Percentiles rank a stretch among this genome's conserved stretches.
Evolutionary conservation across 1,140 invertebrate genomes (phyloP).

Genomic region (Saccostrea glomerata): DNA sequence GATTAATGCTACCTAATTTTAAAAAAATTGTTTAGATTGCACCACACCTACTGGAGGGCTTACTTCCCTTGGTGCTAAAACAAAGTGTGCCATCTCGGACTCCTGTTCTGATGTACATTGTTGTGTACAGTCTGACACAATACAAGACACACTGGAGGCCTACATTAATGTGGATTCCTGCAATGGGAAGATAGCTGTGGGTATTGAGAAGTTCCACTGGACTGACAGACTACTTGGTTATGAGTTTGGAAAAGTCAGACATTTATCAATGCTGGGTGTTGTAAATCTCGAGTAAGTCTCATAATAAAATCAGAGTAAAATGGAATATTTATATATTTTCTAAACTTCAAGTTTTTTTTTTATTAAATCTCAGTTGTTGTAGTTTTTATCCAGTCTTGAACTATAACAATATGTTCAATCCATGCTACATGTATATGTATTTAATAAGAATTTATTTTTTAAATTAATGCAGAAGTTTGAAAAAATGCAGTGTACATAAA

Average conservation of each 20-base stretch:
- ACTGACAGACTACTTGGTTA: constrained; percentile 49
- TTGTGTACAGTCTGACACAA: constrained; percentile 23
- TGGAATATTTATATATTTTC: background rate
- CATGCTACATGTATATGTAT: background rate
- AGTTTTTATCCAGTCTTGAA: background rate
- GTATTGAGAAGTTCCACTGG: constrained; percentile 51
- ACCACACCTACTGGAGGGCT: background rate
- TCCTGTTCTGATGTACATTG: constrained; percentile 40
- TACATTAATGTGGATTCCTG: constrained; percentile 53
- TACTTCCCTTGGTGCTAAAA: constrained; percentile 28
- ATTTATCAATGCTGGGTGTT: constrained; percentile 48
- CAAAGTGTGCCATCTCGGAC: constrained; percentile 46
- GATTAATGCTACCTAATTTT: background rate
- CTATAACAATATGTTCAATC: background rate
- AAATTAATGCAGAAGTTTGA: background rate
- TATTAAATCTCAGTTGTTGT: background rate
- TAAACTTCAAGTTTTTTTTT: background rate
- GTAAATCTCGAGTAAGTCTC: constrained; percentile 51
- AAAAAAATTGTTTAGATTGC: constrained; percentile 38
- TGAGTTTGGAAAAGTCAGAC: constrained; percentile 47
- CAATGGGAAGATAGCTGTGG: constrained; percentile 54
- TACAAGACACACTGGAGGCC: constrained; percentile 53
- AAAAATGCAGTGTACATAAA: background rate
- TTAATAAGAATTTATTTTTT: background rate
- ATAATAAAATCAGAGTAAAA: background rate